Percentiles rank a stretch among this genome's conserved stretches.
Conservation (phyloP, 1,140 invertebrate genomes). For the Trachymyrmex cornetzi region DNA sequence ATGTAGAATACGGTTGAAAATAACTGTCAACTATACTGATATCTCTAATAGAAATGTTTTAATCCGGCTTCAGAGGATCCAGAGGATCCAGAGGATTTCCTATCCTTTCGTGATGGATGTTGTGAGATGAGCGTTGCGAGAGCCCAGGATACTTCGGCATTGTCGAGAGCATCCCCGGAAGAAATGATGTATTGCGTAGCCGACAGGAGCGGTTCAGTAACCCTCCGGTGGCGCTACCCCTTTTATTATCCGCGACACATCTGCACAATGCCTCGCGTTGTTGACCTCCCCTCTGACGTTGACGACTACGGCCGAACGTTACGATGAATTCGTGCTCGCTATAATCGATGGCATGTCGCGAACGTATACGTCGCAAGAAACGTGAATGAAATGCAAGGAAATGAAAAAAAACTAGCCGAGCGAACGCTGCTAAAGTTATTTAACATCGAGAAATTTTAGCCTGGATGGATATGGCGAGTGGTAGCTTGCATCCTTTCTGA, state of each 20-base stretch:
- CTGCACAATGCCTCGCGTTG: constrained; percentile 64
- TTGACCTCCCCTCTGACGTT: constrained; percentile 58
- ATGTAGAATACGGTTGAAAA: constrained; percentile 23
- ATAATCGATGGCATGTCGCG: constrained; percentile 47
- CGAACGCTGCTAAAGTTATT: neutral
- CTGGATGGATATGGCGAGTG: neutral
- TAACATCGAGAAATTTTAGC: neutral
- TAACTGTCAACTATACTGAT: neutral
- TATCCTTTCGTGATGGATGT: constrained; percentile 21
- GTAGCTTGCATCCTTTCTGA: constrained; percentile 11
- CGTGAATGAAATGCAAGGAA: constrained; percentile 17
- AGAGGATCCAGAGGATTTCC: neutral
- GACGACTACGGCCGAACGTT: constrained; percentile 6
- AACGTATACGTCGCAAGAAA: neutral
- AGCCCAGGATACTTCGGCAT: constrained; percentile 6
- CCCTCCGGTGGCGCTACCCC: constrained; percentile 69
- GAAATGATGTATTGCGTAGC: constrained; percentile 60
- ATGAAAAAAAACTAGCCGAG: neutral
- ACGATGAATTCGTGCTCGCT: constrained; percentile 14
- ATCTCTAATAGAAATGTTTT: constrained; percentile 16
- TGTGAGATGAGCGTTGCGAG: constrained; percentile 16
- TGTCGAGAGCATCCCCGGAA: constrained; percentile 27
- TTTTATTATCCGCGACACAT: constrained; percentile 76
- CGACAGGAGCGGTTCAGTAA: constrained; percentile 66
- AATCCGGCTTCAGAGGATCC: neutral